Base-by-base conservation (phyloP, 2,888 invertebrate species). In the Gastracanthus pulcherrimus region DNA sequence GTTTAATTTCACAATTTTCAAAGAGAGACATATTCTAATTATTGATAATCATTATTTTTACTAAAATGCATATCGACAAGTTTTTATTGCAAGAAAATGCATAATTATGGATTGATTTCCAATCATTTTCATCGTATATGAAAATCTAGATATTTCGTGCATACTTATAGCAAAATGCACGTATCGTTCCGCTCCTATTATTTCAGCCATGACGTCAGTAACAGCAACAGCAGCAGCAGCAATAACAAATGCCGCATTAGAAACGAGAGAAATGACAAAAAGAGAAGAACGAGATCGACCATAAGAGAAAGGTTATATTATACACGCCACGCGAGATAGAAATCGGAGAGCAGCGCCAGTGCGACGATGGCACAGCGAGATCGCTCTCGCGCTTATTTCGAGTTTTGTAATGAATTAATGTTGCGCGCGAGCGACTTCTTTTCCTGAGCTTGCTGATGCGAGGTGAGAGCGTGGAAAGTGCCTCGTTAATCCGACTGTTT, bases 381-480 rank as follows among this genome's bases (percentile, higher is more conserved):
- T n/a, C n/a, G n/a, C n/a, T n/a, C n/a, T n/a, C n/a, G n/a, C n/a
- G n/a, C n/a, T n/a, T n/a, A n/a, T n/a, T n/a, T n/a, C 34, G 58
- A n/a, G 41, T 13, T 41, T 36, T 60, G 19, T 60, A 60, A 74
- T 62, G 72, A 62, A 74, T 74, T 60, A 74, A 74, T 38, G 55
- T 45, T 60, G 29, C 55, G 70, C 34, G 71, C 70, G 51, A 72
- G 71, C 72, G 45, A 72, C 41, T 72, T 70, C 29, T 55, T 70
- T 66, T 36, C 45, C 70, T 23, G 38, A n/a, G 7, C 13, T 16
- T n/a, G n/a, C n/a, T n/a, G n/a, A n/a, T n/a, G 41, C 45, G 51
- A 75, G 62, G 75, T 66, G 75, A 75, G 75, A 75, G 75, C 75
- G 64, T 75, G 75, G 75, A 75, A 75, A 75, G 66, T 75, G 66